Percentiles rank a stretch among this genome's conserved stretches.
Conservation (phyloP, 2,797 vertebrate genomes). For the Sebastes elongatus region DNA sequence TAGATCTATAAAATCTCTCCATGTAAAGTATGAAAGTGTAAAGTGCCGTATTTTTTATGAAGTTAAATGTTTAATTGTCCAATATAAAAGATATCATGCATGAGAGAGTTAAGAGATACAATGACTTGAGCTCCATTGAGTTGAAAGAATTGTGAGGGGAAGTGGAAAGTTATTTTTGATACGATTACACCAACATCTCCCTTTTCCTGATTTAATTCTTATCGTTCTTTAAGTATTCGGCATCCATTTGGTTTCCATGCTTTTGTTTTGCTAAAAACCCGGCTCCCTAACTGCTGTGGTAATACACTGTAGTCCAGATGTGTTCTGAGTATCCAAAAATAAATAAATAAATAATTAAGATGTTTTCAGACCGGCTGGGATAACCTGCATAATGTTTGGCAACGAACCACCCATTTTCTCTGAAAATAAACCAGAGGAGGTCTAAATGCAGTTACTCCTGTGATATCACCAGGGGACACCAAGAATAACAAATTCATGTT, state of each 20-base stretch:
- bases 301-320: constrained; percentile 61
- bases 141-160: constrained; percentile 47
- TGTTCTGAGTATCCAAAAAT: constrained; percentile 69
- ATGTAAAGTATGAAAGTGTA: neutral
- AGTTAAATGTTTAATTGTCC: constrained; percentile 50
- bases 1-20: neutral
- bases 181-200: constrained; percentile 12
- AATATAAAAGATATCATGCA: constrained; percentile 39
- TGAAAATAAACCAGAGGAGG: constrained; percentile 51
- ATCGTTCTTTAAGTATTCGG: constrained; percentile 13
- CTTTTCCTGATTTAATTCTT: neutral
- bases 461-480: constrained; percentile 32
- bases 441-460: constrained; percentile 41
- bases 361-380: constrained; percentile 62
- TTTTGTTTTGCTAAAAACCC: constrained; percentile 42
- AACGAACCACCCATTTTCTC: constrained; percentile 26
- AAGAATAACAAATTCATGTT: constrained; percentile 39
- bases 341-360: constrained; percentile 80
- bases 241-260: constrained; percentile 11
- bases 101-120: constrained; percentile 37
- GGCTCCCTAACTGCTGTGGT: constrained; percentile 42
- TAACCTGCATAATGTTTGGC: constrained; percentile 46
- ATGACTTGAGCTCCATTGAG: constrained; percentile 39
- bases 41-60: neutral
- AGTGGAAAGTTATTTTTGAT: constrained; percentile 46